These are phyloP conservation scores for Orthonyx spaldingii DNA, from an alignment of 2,113 vertebrate genomes.

Conservation along the genomic window DNA sequence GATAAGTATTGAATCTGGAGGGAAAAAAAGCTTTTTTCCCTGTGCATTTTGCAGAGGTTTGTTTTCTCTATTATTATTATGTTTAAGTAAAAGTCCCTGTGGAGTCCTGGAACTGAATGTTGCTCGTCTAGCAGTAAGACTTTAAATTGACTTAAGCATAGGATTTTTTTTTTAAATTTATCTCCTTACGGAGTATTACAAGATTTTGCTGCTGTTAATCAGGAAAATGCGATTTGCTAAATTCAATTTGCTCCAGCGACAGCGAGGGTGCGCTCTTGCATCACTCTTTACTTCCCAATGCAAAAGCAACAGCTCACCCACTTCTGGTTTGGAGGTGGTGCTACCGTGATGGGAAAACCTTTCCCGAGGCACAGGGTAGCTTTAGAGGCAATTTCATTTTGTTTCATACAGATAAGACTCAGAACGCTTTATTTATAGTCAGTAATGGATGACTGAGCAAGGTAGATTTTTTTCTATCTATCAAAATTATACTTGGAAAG, in stretches of 20 bases:
- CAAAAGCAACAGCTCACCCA: accelerated
- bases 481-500: not conserved
- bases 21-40: not conserved
- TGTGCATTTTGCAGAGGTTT: not conserved
- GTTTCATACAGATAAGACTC: not conserved
- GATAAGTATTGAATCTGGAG: not conserved
- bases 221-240: not conserved
- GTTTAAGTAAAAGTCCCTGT: not conserved
- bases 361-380: not conserved
- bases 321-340: not conserved
- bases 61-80: not conserved
- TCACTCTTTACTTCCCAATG: not conserved
- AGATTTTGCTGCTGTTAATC: not conserved
- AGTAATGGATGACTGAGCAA: not conserved
- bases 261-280: constrained; percentile 49
- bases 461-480: not conserved
- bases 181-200: not conserved
- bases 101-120: not conserved
- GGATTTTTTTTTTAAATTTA: not conserved
- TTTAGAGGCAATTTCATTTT: not conserved
- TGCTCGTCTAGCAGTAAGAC: not conserved
- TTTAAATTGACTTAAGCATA: not conserved
- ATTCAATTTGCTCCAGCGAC: not conserved
- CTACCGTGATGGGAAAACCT: not conserved
- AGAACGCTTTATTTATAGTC: not conserved